Evolutionary conservation across 2,113 vertebrate species (phyloP).

Genomic region (Callopanchax toddi): DNA sequence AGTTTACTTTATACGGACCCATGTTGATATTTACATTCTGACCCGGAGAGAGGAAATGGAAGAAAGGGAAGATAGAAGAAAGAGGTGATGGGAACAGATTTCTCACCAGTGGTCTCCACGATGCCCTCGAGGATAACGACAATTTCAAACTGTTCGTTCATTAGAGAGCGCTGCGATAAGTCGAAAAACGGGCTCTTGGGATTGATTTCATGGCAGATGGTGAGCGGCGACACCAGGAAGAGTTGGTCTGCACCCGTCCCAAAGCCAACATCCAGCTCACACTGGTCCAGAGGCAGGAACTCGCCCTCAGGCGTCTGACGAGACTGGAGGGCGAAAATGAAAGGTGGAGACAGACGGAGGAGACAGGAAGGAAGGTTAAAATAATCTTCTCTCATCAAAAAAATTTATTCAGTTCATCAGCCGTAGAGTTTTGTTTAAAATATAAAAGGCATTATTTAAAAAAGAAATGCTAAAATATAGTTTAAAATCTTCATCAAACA

Average conservation of each 20-base stretch:
- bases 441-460: too few relatives aligned
- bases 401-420: too few relatives aligned
- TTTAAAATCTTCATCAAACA: too few relatives aligned
- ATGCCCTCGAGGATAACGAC: slow-evolving; percentile 92
- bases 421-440: too few relatives aligned
- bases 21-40: slow-evolving; percentile 53
- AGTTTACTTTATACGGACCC: slow-evolving; percentile 1
- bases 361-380: neutral
- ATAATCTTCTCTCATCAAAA: too few relatives aligned
- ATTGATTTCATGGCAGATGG: slow-evolving; percentile 91
- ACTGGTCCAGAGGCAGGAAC: slow-evolving; percentile 90
- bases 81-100: neutral
- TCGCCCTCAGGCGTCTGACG: slow-evolving; percentile 91
- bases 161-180: slow-evolving; percentile 87
- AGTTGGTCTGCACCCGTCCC: slow-evolving; percentile 91
- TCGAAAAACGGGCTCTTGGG: slow-evolving; percentile 89
- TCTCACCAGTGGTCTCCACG: slow-evolving; percentile 89
- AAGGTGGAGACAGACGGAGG: neutral
- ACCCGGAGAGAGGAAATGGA: slow-evolving; percentile 20
- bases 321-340: slow-evolving; percentile 75
- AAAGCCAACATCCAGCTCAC: slow-evolving; percentile 89
- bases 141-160: slow-evolving; percentile 88
- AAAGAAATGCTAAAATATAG: too few relatives aligned
- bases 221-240: slow-evolving; percentile 90
- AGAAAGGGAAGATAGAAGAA: neutral